Evolutionary conservation across 2,797 vertebrate species (phyloP), one percentile per base, ranked within the genome.

Genomic region (Diplodus sargus): DNA sequence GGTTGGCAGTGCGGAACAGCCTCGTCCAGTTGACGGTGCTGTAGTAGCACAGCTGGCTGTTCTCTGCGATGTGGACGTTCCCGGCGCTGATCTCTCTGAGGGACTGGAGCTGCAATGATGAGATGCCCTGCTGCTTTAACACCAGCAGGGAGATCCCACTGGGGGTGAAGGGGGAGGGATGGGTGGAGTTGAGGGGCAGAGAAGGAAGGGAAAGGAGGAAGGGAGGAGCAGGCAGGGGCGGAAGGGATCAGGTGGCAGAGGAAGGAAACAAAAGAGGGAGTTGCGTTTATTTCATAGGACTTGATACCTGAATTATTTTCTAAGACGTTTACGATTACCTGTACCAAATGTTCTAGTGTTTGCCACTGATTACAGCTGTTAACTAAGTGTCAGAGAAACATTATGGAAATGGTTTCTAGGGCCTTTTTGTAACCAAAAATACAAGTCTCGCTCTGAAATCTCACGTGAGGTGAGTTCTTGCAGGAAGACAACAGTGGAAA

Each of bases 91-190:
- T 98, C 87, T 99, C 98, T 77, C 93, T 96, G 47, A 99, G 90
- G 9, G 98, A 99, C 90, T 99, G 98, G 51, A 99, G 96, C 64
- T 98, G 97, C 53, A 99, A 95, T 1, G 98, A 98, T 8, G 96
- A 96, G 87, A 99, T 97, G 82, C 97, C 96, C 85, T 97, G 98
- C 63, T 99, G 98, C 91, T 99, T 99, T 20, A 99, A 94, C 78
- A 99, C 98, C 89, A 99, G 95, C 89, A 99, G 92, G 63, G 98
- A 99, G 86, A 99, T 98, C 65, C 98, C 98, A 82, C 98, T 99
- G 86, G 82, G 71, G 74, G 34, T 25, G 30, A 7, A 81, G 71
- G 74, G 34, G 34, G 30, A 63, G 58, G 70, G 69, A 74, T 13
- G 56, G 65, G 47, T 53, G 65, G 66, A 79, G 76, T 68, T 42